These are phyloP conservation scores for Silurus asotus DNA, from an alignment of 2,113 vertebrate species.

Conservation along the genomic window DNA sequence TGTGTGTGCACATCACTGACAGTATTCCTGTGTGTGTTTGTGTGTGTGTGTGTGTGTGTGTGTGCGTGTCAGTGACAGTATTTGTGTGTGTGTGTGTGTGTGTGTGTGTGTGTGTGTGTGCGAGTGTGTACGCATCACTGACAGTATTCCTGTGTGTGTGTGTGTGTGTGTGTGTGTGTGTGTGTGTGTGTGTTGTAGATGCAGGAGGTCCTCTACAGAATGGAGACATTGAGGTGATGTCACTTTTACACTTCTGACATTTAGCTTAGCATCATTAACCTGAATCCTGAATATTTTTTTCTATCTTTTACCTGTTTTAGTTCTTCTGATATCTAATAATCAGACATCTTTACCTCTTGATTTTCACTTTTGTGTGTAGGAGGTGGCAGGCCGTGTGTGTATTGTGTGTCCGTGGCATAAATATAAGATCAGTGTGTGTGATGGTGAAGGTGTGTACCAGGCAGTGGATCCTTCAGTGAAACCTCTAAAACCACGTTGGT, in stretches of 20 bases:
- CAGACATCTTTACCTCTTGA: background rate
- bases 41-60: background rate
- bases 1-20: no score
- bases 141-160: background rate
- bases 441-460: slow-evolving; percentile 89
- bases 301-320: background rate
- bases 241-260: background rate
- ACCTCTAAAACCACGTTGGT: slow-evolving; percentile 79
- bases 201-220: slow-evolving; percentile 82
- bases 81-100: background rate
- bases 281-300: no score
- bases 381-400: slow-evolving; percentile 82
- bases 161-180: background rate
- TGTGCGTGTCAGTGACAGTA: no score
- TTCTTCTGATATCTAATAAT: background rate
- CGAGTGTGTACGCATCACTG: background rate
- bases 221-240: slow-evolving; percentile 88
- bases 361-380: slow-evolving; percentile 65
- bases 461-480: slow-evolving; percentile 79
- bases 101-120: background rate
- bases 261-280: background rate
- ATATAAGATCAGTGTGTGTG: slow-evolving; percentile 86
- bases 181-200: slow-evolving; percentile 73
- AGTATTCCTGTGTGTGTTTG: background rate
- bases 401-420: slow-evolving; percentile 95